phyloP scores from a whole-genome alignment of 2,797 vertebrate genomes.

The Pangasius sanitwongsei region DNA sequence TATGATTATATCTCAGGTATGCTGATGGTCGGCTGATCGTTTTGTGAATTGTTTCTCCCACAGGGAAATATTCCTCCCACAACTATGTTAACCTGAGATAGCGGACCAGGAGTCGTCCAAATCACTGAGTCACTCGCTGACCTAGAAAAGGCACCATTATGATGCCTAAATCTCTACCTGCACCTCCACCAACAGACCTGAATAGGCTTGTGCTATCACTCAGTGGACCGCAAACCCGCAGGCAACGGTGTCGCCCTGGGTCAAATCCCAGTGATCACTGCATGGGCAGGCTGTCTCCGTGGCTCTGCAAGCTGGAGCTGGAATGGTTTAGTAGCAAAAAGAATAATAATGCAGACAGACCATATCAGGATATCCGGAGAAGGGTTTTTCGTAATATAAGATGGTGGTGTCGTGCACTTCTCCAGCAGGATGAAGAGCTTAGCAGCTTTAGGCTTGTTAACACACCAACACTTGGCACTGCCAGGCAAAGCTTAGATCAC shows the following conservation, averaged over 20 bases:
- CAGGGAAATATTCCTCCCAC: conserved; percentile 9
- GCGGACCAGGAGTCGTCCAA: neutral
- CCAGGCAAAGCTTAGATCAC: conserved; percentile 37
- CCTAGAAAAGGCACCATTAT: neutral
- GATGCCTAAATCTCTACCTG: neutral
- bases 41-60: neutral
- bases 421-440: conserved; percentile 45
- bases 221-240: neutral
- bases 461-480: conserved; percentile 28
- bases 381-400: neutral
- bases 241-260: neutral
- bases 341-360: neutral
- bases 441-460: conserved; percentile 53
- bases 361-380: neutral
- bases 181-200: neutral
- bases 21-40: neutral
- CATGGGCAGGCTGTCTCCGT: neutral
- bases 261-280: neutral
- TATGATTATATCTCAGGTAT: conserved; percentile 13
- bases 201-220: neutral
- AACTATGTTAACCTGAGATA: neutral
- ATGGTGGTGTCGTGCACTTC: conserved; percentile 19
- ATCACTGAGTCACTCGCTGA: conserved; percentile 20
- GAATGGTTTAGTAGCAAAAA: neutral
- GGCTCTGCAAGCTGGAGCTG: neutral